These are phyloP conservation scores for Trichopoda pennipes DNA, from an alignment of 2,888 invertebrate species.

Conservation along the genomic window DNA sequence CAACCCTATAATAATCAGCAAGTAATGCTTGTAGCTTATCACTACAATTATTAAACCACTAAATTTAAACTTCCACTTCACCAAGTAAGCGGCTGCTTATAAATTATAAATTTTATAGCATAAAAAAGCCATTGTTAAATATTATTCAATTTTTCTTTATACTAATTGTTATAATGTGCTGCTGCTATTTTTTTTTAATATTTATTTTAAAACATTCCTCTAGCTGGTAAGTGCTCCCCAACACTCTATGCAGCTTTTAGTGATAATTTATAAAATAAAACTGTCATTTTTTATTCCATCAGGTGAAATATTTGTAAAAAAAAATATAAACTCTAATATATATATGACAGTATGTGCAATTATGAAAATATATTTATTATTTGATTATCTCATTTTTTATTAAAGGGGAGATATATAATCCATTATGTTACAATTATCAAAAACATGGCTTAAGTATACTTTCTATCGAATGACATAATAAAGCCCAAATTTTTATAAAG, in stretches of 20 bases:
- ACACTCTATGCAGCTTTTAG: not conserved
- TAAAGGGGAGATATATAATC: not conserved
- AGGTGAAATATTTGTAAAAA: conserved; percentile 19
- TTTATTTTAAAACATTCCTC: conserved; percentile 1
- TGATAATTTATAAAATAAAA: conserved; percentile 7
- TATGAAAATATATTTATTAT: not conserved
- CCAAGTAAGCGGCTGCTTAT: too few species aligned
- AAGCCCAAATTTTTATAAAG: conserved; percentile 44
- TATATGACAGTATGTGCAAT: not conserved
- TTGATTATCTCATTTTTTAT: not conserved
- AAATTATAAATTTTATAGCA: too few species aligned
- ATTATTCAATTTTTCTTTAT: conserved; percentile 1
- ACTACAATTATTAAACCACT: too few species aligned
- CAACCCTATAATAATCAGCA: too few species aligned
- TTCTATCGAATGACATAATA: conserved; percentile 41
- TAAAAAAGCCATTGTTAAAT: too few species aligned
- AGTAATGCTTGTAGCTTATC: too few species aligned
- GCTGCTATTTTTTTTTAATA: not conserved
- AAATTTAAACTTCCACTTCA: not conserved
- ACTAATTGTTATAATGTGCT: conserved; percentile 37
- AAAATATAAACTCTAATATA: too few species aligned
- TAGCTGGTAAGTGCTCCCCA: not conserved
- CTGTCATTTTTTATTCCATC: conserved; percentile 25
- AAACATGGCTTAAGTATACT: conserved; percentile 25
- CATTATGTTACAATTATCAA: conserved; percentile 49